Percentiles rank a stretch among this genome's conserved stretches.
Conservation (phyloP, 2,113 vertebrate species). For the Pelmatolapia mariae region DNA sequence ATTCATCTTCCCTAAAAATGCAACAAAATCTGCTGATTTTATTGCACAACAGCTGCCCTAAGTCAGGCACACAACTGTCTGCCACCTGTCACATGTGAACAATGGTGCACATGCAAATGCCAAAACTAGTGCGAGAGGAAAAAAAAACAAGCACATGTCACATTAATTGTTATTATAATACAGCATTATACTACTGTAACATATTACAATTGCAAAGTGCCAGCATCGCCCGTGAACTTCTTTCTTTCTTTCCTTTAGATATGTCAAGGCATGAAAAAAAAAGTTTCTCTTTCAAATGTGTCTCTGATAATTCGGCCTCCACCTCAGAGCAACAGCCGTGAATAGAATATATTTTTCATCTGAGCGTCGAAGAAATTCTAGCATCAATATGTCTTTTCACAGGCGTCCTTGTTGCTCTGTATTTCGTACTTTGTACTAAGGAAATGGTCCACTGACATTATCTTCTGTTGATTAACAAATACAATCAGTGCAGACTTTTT, state of each 20-base stretch:
- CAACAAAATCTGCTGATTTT: background rate
- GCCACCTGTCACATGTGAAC: background rate
- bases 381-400: background rate
- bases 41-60: conserved; percentile 15
- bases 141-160: background rate
- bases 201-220: background rate
- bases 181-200: background rate
- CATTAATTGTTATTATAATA: background rate
- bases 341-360: background rate
- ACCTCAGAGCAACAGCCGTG: background rate
- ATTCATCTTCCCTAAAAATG: background rate
- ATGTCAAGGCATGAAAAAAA: background rate
- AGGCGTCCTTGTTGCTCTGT: background rate
- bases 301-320: background rate
- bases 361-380: background rate
- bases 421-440: background rate
- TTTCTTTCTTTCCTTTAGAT: background rate
- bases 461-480: background rate
- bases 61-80: background rate
- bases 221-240: background rate
- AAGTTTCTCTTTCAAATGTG: background rate
- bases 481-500: background rate
- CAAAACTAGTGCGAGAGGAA: background rate
- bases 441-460: background rate
- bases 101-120: background rate